Evolutionary conservation across 2,797 vertebrate genomes (phyloP).

Genomic region (Parotocinclus haroldoi): DNA sequence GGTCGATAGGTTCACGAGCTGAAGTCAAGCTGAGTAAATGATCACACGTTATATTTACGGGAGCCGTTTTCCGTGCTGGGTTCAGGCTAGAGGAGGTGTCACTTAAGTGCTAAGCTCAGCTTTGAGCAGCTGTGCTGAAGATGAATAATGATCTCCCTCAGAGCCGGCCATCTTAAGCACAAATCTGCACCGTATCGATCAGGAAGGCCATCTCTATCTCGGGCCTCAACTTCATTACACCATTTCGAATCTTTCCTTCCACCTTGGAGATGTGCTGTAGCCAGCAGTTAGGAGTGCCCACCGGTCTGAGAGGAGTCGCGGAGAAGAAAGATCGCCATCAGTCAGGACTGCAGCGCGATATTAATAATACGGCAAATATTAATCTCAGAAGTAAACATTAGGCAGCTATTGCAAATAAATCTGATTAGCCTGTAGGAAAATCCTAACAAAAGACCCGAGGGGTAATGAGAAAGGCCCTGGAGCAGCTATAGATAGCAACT

Average conservation of each 20-base stretch:
- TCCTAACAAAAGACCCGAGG: constrained; percentile 62
- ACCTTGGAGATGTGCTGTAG: constrained; percentile 25
- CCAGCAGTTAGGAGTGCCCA: constrained; percentile 5
- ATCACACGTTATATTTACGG: no score
- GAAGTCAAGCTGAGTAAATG: no score
- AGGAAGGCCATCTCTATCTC: constrained; percentile 17
- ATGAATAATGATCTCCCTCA: constrained; percentile 73
- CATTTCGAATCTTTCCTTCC: constrained; percentile 5
- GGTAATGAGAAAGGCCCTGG: constrained; percentile 67
- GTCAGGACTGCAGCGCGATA: constrained; percentile 73
- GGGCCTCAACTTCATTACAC: constrained; percentile 24
- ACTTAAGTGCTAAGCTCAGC: neutral
- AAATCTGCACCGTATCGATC: constrained; percentile 35
- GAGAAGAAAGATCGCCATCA: constrained; percentile 44
- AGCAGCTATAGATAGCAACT: constrained; percentile 40
- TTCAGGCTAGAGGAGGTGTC: neutral
- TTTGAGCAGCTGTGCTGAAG: constrained; percentile 57
- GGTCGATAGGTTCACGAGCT: no score
- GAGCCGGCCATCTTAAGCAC: constrained; percentile 61
- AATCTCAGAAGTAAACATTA: constrained; percentile 75
- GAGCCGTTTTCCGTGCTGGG: neutral
- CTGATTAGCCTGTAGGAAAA: constrained; percentile 73
- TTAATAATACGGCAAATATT: constrained; percentile 75
- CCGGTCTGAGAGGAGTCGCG: constrained; percentile 33
- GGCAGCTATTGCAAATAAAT: constrained; percentile 74